phyloP scores from a whole-genome alignment of 2,797 vertebrate genomes.

The Oryzias dopingdopingensis region DNA sequence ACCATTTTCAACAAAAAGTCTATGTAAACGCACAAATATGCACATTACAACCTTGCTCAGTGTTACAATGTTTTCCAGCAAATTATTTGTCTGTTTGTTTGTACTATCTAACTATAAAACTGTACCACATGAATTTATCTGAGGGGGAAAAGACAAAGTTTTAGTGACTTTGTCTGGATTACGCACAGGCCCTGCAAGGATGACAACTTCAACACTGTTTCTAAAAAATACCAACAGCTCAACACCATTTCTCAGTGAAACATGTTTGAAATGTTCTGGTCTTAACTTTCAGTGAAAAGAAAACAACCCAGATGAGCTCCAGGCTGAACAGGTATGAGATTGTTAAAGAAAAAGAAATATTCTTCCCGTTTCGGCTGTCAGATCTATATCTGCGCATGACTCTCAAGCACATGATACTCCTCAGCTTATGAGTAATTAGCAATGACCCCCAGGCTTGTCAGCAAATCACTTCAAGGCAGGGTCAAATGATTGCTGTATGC shows the following conservation, averaged over 20 bases:
- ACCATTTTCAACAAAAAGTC: too few species aligned
- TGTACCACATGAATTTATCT: too few species aligned
- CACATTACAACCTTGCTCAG: too few species aligned
- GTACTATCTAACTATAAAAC: too few species aligned
- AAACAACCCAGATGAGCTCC: constrained; percentile 5
- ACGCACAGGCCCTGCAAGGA: too few species aligned
- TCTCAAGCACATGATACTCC: constrained; percentile 26
- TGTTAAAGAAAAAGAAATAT: constrained; percentile 15
- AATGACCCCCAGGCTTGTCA: constrained; percentile 5
- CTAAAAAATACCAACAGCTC: too few species aligned
- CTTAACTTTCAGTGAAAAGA: not conserved
- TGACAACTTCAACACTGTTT: too few species aligned
- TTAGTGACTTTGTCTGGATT: too few species aligned
- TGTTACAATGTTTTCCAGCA: too few species aligned
- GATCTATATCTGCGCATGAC: constrained; percentile 54
- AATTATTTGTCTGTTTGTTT: too few species aligned
- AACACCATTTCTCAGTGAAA: not conserved
- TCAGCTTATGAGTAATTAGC: constrained; percentile 4
- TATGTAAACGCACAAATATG: too few species aligned
- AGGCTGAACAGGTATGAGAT: constrained; percentile 30
- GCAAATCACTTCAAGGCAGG: constrained; percentile 4
- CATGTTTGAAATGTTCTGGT: not conserved
- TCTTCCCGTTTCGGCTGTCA: constrained; percentile 13
- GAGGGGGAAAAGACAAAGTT: too few species aligned
- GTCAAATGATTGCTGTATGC: constrained; percentile 3